These are phyloP conservation scores for Seladonia tumulorum DNA, from an alignment of 2,888 invertebrate genomes.

Conservation along the genomic window DNA sequence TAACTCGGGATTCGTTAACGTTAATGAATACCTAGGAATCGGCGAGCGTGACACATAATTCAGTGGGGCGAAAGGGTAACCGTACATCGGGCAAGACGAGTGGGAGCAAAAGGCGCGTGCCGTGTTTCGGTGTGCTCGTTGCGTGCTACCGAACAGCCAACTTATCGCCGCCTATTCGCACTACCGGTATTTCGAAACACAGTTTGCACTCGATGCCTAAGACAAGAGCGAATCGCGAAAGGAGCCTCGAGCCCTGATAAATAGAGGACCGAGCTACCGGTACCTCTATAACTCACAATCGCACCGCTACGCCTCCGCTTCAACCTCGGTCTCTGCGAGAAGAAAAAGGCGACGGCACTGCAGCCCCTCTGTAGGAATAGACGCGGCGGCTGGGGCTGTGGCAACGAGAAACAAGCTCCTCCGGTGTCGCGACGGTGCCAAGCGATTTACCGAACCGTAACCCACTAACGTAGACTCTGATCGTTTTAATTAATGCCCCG, in stretches of 20 bases:
- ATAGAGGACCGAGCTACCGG: slow-evolving; percentile 35
- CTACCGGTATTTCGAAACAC: not conserved
- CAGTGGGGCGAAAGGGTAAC: slow-evolving; percentile 50
- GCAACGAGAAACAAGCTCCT: slow-evolving; percentile 38
- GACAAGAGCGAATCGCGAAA: not conserved
- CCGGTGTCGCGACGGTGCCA: slow-evolving; percentile 72
- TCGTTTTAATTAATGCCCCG: slow-evolving; percentile 80
- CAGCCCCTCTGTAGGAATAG: slow-evolving; percentile 27
- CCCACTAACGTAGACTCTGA: slow-evolving; percentile 76
- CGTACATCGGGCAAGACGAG: not conserved
- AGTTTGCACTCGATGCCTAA: not conserved
- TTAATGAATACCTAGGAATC: slow-evolving; percentile 81
- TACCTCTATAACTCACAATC: slow-evolving; percentile 63
- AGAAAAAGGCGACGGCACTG: not conserved
- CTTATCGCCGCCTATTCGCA: not conserved
- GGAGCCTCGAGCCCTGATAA: not conserved
- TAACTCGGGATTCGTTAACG: slow-evolving; percentile 79
- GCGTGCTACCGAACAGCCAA: not conserved
- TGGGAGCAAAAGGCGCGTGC: not conserved
- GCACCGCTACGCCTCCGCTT: slow-evolving; percentile 46
- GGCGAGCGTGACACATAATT: slow-evolving; percentile 79
- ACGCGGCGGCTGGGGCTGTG: not conserved
- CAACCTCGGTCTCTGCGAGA: not conserved
- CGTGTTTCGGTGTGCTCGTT: not conserved
- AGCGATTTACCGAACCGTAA: slow-evolving; percentile 79